phyloP scores from a whole-genome alignment of 2,797 vertebrate species.

The Triplophysa yarkandensis region DNA sequence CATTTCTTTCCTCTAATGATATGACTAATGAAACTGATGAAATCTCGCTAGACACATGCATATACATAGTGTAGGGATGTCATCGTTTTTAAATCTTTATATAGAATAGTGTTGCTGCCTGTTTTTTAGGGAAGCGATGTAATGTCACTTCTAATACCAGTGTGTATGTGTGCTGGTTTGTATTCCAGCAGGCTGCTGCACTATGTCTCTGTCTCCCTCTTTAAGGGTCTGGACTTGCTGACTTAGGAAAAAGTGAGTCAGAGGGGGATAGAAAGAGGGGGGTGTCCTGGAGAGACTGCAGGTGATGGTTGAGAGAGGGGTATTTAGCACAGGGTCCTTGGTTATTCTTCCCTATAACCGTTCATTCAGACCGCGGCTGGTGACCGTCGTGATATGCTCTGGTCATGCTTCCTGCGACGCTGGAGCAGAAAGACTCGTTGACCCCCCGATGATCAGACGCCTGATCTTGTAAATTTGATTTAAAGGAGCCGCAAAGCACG shows the following conservation, averaged over 20 bases:
- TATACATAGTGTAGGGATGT: neutral
- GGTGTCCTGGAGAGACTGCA: conserved; percentile 35
- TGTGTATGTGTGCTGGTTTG: conserved; percentile 35
- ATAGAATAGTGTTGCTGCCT: conserved; percentile 4
- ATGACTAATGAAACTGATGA: neutral
- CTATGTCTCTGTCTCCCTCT: conserved; percentile 44
- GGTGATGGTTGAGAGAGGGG: conserved; percentile 26
- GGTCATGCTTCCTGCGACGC: too few species aligned
- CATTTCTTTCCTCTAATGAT: neutral
- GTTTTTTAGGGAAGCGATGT: conserved; percentile 43
- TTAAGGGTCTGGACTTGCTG: conserved; percentile 66
- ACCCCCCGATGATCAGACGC: too few species aligned
- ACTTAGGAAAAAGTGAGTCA: conserved; percentile 73
- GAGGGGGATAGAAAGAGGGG: conserved; percentile 35
- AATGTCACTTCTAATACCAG: conserved; percentile 47
- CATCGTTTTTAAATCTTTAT: neutral
- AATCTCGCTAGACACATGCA: neutral
- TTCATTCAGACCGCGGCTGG: too few species aligned
- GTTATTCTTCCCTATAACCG: conserved; percentile 54
- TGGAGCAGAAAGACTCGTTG: too few species aligned
- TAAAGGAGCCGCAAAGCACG: too few species aligned
- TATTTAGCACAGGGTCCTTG: neutral
- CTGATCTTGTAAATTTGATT: too few species aligned
- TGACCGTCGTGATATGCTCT: too few species aligned
- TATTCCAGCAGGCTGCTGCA: conserved; percentile 39